Base-by-base conservation (phyloP, 2,113 vertebrate species). In the Calyptommatus sinebrachiatus region DNA sequence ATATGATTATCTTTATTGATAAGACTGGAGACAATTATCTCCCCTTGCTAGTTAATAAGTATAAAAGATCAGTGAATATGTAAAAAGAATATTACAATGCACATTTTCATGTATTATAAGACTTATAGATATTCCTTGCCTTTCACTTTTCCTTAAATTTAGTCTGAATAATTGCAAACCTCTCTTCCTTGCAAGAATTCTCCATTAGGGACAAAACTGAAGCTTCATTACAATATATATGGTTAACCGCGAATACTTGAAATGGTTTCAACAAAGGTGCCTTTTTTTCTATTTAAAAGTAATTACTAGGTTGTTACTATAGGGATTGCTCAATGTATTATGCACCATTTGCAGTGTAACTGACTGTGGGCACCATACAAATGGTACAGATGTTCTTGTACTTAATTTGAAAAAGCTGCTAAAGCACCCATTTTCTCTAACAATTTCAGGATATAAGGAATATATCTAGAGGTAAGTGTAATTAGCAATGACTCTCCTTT, bases 321-420 rank as follows among this genome's bases (percentile, higher is more conserved):
- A 85, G 79, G 80, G 85, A 88, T 78, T 87, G 35, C 72, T 90
- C 75, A 76, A 88, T 24, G 29, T 88, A 79, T 85, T 70, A 73
- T 85, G 81, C 57, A 81, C 74, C 0, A 0, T 90, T 89, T 90
- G 77, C 76, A 84, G 41, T 24, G 22, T 84, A 90, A 90, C 78
- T 2, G 21, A 71, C 31, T 82, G 53, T 80, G 41, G 77, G 78
- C 89, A 29, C 28, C 82, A 84, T 82, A 89, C 26, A 83, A 87
- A 92, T 83, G 24, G 71, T 84, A 81, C 8, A 85, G n/a, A 73
- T 88, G 18, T 86, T 88, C 77, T 78, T 80, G 71, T 70, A 71
- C 68, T 84, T 91, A 77, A 87, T 87, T 90, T 89, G 8, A 68
- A 89, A 87, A 78, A 66, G 35, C 82, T 78, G n/a, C 83, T 91